A percentile compares a stretch with the other conserved stretches of the same genome.
Conservation (phyloP, 2,888 invertebrate genomes). For the Podotricha telesiphe region DNA sequence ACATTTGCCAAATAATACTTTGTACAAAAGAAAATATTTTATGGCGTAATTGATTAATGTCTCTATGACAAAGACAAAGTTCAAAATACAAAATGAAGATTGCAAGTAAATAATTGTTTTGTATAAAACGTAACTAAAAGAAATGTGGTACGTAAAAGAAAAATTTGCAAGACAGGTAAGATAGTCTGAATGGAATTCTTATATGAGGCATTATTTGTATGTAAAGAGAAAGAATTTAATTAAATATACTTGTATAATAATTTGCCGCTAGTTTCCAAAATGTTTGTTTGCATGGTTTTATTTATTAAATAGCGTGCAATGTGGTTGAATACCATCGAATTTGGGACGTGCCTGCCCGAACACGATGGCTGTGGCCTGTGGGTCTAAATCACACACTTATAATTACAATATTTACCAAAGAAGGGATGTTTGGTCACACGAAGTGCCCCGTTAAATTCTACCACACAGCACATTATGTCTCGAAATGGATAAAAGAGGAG, state of each 20-base stretch:
- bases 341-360: background rate
- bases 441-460: background rate
- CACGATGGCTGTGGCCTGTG: background rate
- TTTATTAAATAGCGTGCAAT: background rate
- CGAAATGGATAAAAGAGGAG: background rate
- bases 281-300: background rate
- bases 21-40: background rate
- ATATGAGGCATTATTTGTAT: too few species aligned
- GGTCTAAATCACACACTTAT: background rate
- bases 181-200: too few species aligned
- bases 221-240: too few species aligned
- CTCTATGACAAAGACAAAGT: too few species aligned
- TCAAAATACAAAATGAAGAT: too few species aligned
- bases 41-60: too few species aligned
- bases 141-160: too few species aligned
- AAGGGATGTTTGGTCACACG: background rate
- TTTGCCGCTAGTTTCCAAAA: too few species aligned
- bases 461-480: background rate
- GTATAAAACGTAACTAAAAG: too few species aligned
- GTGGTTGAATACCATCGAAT: background rate
- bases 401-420: background rate
- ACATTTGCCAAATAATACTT: background rate
- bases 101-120: too few species aligned
- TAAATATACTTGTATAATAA: too few species aligned
- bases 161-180: too few species aligned